A percentile compares a stretch with the other conserved stretches of the same genome.
phyloP scores from a whole-genome alignment of 2,113 vertebrate species.

The Gallinago jamesoni region DNA sequence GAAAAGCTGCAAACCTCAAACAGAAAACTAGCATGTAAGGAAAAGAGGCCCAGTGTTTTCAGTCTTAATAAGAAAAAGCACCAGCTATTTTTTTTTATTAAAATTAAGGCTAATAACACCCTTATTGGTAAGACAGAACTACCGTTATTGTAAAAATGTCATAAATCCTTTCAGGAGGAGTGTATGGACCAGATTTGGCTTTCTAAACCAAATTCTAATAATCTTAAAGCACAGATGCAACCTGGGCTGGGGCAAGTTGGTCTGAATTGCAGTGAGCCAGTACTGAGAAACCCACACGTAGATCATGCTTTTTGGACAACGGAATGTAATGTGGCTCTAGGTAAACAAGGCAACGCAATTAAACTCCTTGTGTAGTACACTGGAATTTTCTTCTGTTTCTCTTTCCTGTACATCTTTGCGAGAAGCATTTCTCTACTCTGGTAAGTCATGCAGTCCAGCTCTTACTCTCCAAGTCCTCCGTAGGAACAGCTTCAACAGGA shows the following conservation, averaged over 20 bases:
- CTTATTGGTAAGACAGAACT: background rate
- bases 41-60: background rate
- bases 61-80: background rate
- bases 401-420: fast-evolving
- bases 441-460: background rate
- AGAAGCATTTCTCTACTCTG: background rate
- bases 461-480: background rate
- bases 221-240: background rate
- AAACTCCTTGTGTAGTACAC: background rate
- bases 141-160: background rate
- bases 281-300: fast-evolving
- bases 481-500: background rate
- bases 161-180: background rate
- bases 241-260: background rate
- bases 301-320: background rate
- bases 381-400: background rate
- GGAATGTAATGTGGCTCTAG: background rate
- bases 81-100: background rate
- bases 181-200: background rate
- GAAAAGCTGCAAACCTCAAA: background rate
- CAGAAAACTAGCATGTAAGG: background rate
- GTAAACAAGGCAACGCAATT: background rate
- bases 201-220: background rate
- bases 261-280: background rate
- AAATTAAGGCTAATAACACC: background rate